Percentiles rank a stretch among this genome's conserved stretches.
Evolutionary conservation across 2,888 invertebrate genomes (phyloP).

Genomic region (Formica aserva): DNA sequence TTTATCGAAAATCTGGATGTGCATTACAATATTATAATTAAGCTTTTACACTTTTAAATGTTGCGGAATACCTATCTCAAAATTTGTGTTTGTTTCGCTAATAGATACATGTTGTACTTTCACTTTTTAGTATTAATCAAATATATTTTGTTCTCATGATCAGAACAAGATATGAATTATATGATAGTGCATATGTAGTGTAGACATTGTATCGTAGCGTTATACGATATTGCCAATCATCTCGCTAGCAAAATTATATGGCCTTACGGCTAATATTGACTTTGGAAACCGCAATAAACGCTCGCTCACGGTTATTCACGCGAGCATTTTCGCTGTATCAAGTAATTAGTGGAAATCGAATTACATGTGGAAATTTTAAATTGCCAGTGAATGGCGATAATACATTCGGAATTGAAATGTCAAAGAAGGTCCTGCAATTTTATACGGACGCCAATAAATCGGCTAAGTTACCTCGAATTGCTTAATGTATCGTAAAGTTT

Average conservation of each 20-base stretch:
- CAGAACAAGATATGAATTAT: slow-evolving; percentile 1
- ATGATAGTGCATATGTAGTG: neutral
- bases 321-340: slow-evolving; percentile 20
- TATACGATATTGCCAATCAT: slow-evolving; percentile 28
- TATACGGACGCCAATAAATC: slow-evolving; percentile 30
- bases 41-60: neutral
- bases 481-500: slow-evolving; percentile 45
- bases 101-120: neutral
- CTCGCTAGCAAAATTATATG: neutral
- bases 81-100: neutral
- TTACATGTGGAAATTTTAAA: slow-evolving; percentile 18
- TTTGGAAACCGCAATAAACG: slow-evolving; percentile 26
- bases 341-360: slow-evolving; percentile 27
- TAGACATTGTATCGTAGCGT: neutral
- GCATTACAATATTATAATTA: neutral
- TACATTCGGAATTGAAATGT: slow-evolving; percentile 26
- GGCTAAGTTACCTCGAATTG: slow-evolving; percentile 13
- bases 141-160: neutral
- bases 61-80: neutral
- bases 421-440: slow-evolving; percentile 33
- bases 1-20: neutral
- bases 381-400: neutral
- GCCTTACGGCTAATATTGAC: slow-evolving; percentile 28
- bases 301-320: slow-evolving; percentile 20
- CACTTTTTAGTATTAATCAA: neutral